Conservation (phyloP, 2,888 invertebrate genomes). For the Agonopterix heracliana region DNA sequence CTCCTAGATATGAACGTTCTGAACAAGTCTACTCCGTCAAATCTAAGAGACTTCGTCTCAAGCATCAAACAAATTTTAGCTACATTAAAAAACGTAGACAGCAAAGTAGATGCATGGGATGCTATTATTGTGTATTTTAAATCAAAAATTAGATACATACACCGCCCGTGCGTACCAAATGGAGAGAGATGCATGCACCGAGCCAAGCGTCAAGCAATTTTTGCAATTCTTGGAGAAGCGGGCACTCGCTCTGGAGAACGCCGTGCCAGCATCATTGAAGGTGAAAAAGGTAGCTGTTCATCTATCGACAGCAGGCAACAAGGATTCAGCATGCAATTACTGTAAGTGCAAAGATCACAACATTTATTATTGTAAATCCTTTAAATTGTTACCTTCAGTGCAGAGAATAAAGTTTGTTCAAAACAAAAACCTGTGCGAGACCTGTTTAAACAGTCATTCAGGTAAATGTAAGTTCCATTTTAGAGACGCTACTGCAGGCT, state of each 20-base stretch:
- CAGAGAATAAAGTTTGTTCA: conserved; percentile 5
- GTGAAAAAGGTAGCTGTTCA: not conserved
- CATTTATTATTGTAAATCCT: conserved; percentile 6
- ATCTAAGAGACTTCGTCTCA: conserved; percentile 1
- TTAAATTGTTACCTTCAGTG: conserved; percentile 1
- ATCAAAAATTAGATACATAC: conserved; percentile 1
- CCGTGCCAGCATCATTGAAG: too few species aligned
- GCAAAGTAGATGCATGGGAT: not conserved
- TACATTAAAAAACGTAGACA: not conserved
- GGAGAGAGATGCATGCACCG: not conserved
- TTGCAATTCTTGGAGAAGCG: too few species aligned
- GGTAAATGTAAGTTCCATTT: conserved; percentile 12
- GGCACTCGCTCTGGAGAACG: too few species aligned
- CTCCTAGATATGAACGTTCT: not conserved
- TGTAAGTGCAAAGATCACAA: conserved; percentile 10
- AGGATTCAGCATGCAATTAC: conserved; percentile 2
- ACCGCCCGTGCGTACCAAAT: not conserved
- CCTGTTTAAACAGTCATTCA: conserved; percentile 7
- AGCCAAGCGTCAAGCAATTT: too few species aligned
- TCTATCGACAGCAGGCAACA: too few species aligned
- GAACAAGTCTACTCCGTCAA: not conserved
- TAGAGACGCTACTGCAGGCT: too few species aligned
- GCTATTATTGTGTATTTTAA: conserved; percentile 1
- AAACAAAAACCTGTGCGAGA: conserved; percentile 1
- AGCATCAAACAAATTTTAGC: not conserved